Base-by-base conservation (phyloP, 2,888 invertebrate genomes). In the Diplazon laetatorius region DNA sequence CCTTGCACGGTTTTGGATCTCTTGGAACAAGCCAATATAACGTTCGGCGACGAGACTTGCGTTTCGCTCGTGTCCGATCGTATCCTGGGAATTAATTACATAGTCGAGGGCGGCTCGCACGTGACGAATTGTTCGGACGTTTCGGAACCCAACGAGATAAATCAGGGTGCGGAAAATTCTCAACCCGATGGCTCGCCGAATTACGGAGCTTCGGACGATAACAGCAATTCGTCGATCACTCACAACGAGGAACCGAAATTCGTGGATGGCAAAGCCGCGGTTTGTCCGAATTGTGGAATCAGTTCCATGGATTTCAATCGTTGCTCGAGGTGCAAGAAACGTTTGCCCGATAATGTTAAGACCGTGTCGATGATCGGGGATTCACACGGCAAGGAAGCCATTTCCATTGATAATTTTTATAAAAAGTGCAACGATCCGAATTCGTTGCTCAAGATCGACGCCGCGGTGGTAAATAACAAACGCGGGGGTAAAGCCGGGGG, bases 1-100 rank as follows among this genome's bases (percentile, higher is more conserved):
- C 95, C 95, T 80, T 96, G 96, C 90, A 96, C 96, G 0, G 95
- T 96, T 68, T 95, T 95, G 89, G 96, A 96, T 92, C 94, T 96
- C 82, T 91, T 96, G 76, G 96, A 96, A 89, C 96, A 96, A 94
- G 94, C 94, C 52, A 93, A 94, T 78, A 95, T 96, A 84, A 93
- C 94, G 59, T 95, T 95, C 87, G 93, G 94, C 62, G 93, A 93
- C 69, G 94, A 94, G 72, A 95, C 95, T 9, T 93, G 93, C 80
- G 95, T 96, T 84, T 95, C 95, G 85, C 94, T 96, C 86, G 94
- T 95, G 83, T 94, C 95, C 87, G 95, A 95, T 87, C 94, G 95
- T 37, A 93, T 94, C 50, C 94, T 94, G 85, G 95, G 95, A 85
- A 95, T 96, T 83, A 95, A 96, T 89, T 96, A 96, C 88, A 94